A percentile compares a stretch with the other conserved stretches of the same genome.
Conservation (phyloP, 2,113 vertebrate genomes). For the Syngnathus typhle region DNA sequence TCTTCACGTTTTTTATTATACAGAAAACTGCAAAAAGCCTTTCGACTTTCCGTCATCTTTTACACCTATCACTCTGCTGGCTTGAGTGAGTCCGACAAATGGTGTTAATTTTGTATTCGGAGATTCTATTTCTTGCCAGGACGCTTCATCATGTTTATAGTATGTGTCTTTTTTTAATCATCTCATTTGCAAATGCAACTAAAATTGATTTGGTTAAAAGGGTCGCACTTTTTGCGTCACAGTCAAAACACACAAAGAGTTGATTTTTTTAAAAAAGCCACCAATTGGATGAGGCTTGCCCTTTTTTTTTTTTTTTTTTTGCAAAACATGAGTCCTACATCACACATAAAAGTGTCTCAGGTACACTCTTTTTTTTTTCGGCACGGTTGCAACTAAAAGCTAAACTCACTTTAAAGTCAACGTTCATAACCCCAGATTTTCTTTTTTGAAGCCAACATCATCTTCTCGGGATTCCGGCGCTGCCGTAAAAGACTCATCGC, state of each 20-base stretch:
- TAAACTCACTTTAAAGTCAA: constrained; percentile 1
- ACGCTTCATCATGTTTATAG: neutral
- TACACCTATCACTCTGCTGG: constrained; percentile 39
- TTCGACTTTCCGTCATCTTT: constrained; percentile 29
- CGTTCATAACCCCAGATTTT: neutral
- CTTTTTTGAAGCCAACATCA: neutral
- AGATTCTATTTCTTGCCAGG: constrained; percentile 14
- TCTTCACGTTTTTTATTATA: constrained; percentile 42
- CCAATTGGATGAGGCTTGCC: neutral
- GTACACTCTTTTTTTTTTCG: neutral
- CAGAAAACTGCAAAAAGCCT: constrained; percentile 23
- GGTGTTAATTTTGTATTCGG: constrained; percentile 24
- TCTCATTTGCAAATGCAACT: constrained; percentile 2
- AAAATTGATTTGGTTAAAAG: neutral
- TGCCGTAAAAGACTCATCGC: constrained; percentile 7
- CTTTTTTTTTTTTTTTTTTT: neutral
- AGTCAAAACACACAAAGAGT: neutral
- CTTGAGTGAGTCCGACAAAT: constrained; percentile 29
- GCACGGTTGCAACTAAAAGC: neutral
- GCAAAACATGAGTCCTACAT: neutral
- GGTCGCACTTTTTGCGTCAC: neutral
- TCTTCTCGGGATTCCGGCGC: neutral
- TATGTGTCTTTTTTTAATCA: constrained; percentile 11
- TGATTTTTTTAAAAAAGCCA: constrained; percentile 3
- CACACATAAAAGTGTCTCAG: neutral